Evolutionary conservation across 2,113 vertebrate genomes (phyloP), one percentile per base, ranked within the genome.

Genomic region (Gasterosteus aculeatus): DNA sequence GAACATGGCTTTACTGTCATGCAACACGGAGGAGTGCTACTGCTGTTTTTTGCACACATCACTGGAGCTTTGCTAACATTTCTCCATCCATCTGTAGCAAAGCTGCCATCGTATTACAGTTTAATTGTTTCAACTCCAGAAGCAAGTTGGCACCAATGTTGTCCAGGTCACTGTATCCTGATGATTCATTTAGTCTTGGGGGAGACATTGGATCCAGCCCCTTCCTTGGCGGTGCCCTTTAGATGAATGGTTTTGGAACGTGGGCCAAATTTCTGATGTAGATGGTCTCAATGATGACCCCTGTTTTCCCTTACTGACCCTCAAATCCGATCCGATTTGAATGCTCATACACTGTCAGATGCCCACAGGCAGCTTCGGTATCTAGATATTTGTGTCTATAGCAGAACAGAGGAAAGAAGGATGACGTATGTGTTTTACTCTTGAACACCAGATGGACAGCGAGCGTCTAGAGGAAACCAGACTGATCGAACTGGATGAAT

Each of bases 401-500:
- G 54, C 11, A 63, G 18, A 62, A 9, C 38, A 14, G 31, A 53
- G 33, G 19, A 11, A 35, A 39, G 4, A 49, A 44, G 26, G 62
- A 41, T 67, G 18, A 69, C 53, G 6, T 38, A 53, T 88, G 18
- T 85, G 74, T 87, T 84, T 67, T 68, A 88, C 11, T 81, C 35
- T 81, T 74, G 31, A 62, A 80, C 57, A 92, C 26, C 89, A 99
- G 98, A 95, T 97, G 77, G 98, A 99, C 90, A 92, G 81, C 41
- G 98, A 99, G 66, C 95, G 92, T 85, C 95, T 80, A 12, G 96
- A 97, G 78, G 98, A 99, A 72, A 92, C 93, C 5, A 93, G 95
- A 53, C 95, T 99, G 44, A 98, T 99, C 63, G 98, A 99, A 85
- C 90, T 99, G 91, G 97, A 99, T 84, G 97, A 99, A 68, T 98